These are phyloP conservation scores for Cotesia chilonis DNA, from an alignment of 1,140 invertebrate genomes.

Conservation along the genomic window DNA sequence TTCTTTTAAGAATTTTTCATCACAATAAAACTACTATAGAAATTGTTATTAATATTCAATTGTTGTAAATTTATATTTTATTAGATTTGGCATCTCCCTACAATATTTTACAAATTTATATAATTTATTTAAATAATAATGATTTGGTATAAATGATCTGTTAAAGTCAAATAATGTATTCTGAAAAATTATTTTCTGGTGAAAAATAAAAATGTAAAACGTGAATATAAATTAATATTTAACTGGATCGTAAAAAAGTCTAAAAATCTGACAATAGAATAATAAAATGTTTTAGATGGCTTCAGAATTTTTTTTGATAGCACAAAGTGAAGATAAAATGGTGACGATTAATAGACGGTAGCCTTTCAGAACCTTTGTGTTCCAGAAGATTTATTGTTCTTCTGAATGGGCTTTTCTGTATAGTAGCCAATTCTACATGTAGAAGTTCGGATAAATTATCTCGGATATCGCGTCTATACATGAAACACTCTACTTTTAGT, in stretches of 20 bases:
- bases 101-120: neutral
- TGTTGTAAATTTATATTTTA: too few species aligned
- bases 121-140: neutral
- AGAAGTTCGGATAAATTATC: conserved; percentile 36
- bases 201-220: neutral
- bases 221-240: too few species aligned
- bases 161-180: too few species aligned
- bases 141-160: neutral
- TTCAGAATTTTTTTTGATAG: conserved; percentile 31
- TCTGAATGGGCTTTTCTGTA: conserved; percentile 3
- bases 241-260: neutral
- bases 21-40: too few species aligned
- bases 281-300: conserved; percentile 28
- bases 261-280: conserved; percentile 2
- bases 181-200: too few species aligned
- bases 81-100: neutral
- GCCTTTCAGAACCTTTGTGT: conserved; percentile 37
- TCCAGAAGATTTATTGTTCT: conserved; percentile 39
- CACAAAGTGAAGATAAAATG: conserved; percentile 46
- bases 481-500: conserved; percentile 4
- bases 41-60: too few species aligned
- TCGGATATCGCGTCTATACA: conserved; percentile 20
- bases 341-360: conserved; percentile 47
- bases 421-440: conserved; percentile 40
- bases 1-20: too few species aligned